Percentiles rank a stretch among this genome's conserved stretches.
Conservation (phyloP, 2,113 vertebrate genomes). For the Ageneiosus marmoratus region DNA sequence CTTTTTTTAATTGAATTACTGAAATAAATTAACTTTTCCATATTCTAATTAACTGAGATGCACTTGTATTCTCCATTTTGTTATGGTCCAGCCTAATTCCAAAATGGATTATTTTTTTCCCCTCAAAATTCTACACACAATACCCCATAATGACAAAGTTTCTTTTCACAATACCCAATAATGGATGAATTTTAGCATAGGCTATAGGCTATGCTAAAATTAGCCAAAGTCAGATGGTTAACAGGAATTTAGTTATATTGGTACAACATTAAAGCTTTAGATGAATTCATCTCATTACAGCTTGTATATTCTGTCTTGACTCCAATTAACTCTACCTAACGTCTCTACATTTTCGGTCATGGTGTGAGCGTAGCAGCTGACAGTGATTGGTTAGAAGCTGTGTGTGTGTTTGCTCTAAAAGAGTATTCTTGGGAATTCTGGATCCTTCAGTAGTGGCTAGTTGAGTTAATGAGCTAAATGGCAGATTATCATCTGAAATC, state of each 20-base stretch:
- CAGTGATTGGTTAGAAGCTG: neutral
- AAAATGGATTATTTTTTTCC: too few relatives aligned
- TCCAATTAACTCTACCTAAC: neutral
- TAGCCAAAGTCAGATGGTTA: neutral
- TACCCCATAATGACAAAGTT: too few relatives aligned
- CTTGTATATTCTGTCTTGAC: neutral
- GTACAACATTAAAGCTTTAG: neutral
- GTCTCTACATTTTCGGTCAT: neutral
- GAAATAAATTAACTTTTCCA: too few relatives aligned
- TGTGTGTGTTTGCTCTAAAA: neutral
- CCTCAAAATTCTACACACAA: too few relatives aligned
- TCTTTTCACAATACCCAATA: too few relatives aligned
- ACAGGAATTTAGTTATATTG: neutral
- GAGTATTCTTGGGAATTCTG: neutral
- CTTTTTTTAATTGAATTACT: too few relatives aligned
- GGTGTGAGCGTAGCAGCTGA: neutral
- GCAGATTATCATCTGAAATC: neutral
- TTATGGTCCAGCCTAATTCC: too few relatives aligned
- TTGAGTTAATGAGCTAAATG: neutral
- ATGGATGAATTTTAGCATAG: too few relatives aligned
- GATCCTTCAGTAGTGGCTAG: neutral
- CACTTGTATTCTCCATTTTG: too few relatives aligned
- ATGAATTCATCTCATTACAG: neutral
- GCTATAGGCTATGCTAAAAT: too few relatives aligned
- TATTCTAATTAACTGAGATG: too few relatives aligned